A percentile compares a stretch with the other conserved stretches of the same genome.
Conservation (phyloP, 2,113 vertebrate species). For the Psilopogon haemacephalus region DNA sequence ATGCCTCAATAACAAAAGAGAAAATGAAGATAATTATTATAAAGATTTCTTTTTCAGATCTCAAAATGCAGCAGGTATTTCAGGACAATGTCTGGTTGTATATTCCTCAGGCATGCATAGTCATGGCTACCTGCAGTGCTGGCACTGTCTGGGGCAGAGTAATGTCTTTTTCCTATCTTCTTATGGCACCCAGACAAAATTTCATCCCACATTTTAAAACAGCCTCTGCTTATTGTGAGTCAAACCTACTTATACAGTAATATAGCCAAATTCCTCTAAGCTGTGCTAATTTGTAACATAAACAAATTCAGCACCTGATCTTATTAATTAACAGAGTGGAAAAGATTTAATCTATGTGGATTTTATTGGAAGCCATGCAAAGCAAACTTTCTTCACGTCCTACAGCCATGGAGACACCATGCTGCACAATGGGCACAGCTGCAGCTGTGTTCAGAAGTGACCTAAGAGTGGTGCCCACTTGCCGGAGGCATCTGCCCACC, state of each 20-base stretch:
- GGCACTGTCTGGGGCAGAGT: not conserved
- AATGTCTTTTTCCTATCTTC: not conserved
- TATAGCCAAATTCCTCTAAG: not conserved
- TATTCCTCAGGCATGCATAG: not conserved
- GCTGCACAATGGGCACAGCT: accelerated
- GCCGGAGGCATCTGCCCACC: not conserved
- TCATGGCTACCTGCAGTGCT: not conserved
- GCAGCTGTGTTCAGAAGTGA: not conserved
- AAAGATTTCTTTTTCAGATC: not conserved
- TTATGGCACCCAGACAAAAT: not conserved
- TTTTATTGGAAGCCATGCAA: not conserved
- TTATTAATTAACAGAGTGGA: not conserved
- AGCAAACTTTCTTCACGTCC: accelerated
- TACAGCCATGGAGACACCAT: accelerated
- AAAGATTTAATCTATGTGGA: not conserved
- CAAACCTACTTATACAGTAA: not conserved
- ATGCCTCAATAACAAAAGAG: not conserved
- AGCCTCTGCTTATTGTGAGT: not conserved
- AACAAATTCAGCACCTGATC: not conserved
- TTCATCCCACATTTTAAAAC: not conserved
- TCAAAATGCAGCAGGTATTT: not conserved
- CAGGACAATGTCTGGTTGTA: accelerated
- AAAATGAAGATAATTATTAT: not conserved
- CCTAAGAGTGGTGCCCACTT: not conserved
- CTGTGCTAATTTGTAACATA: not conserved